A percentile compares a stretch with the other conserved stretches of the same genome.
Conservation (phyloP, 2,113 vertebrate species). For the Pangasianodon gigas region DNA sequence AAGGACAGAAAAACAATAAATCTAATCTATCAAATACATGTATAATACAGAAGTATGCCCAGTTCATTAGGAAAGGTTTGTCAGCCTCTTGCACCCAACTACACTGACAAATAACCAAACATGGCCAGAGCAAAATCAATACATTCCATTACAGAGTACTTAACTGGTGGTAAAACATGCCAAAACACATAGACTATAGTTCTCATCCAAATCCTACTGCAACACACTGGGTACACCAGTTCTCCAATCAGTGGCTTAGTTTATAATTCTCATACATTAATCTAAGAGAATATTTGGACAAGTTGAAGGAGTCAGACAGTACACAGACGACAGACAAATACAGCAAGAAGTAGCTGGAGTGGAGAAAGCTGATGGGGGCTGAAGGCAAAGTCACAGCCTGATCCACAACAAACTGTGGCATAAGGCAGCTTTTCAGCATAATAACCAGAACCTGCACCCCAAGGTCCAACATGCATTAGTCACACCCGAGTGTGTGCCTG, state of each 20-base stretch:
- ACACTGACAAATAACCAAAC: conserved; percentile 9
- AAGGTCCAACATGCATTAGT: conserved; percentile 57
- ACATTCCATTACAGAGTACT: background rate
- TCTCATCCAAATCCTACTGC: background rate
- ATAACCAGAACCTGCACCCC: conserved; percentile 47
- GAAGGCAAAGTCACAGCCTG: conserved; percentile 26
- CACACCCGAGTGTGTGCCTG: conserved; percentile 35
- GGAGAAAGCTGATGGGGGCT: background rate
- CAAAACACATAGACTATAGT: background rate
- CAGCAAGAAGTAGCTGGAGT: background rate
- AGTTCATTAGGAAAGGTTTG: conserved; percentile 4
- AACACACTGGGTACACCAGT: background rate
- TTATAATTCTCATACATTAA: conserved; percentile 21
- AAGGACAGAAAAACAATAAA: background rate
- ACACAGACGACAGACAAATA: background rate
- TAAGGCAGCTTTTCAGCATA: conserved; percentile 55
- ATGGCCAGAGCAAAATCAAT: background rate
- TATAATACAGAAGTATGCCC: background rate
- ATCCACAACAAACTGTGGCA: conserved; percentile 44
- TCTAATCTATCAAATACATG: background rate
- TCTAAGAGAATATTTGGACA: background rate
- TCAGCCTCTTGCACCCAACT: background rate
- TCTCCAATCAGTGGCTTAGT: background rate
- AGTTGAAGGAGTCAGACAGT: background rate
- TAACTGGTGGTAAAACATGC: background rate